These are phyloP conservation scores for Hipparchia sbordonii DNA, from an alignment of 2,888 invertebrate genomes.

Conservation along the genomic window DNA sequence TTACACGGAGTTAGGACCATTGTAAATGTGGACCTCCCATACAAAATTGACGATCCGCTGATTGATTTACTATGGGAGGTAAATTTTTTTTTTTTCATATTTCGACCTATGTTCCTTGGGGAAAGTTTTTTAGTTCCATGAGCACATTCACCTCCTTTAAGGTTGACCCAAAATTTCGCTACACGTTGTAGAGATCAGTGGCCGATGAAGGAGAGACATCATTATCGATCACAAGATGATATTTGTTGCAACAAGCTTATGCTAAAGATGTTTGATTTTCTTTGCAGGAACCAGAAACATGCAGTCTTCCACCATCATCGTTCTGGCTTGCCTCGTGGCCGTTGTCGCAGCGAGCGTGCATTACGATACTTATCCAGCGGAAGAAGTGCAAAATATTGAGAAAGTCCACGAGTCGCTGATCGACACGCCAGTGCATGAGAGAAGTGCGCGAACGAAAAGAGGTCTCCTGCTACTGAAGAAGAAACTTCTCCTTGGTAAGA, in stretches of 20 bases:
- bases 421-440: conserved; percentile 61
- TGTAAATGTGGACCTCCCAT: no score
- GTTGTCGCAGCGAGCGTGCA: conserved; percentile 58
- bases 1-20: no score
- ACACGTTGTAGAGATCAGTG: no score
- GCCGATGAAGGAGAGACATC: neutral
- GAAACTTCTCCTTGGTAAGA: conserved; percentile 72
- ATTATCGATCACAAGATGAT: neutral
- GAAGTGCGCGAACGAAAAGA: conserved; percentile 70
- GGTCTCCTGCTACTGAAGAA: conserved; percentile 71
- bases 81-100: no score
- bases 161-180: no score
- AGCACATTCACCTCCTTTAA: no score
- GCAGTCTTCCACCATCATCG: conserved; percentile 69
- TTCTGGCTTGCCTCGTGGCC: conserved; percentile 68
- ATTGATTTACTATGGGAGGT: no score
- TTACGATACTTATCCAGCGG: conserved; percentile 53
- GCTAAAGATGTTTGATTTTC: neutral
- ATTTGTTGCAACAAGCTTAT: no score
- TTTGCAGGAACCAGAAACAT: conserved; percentile 52
- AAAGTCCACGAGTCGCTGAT: conserved; percentile 54
- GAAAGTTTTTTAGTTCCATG: no score
- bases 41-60: no score
- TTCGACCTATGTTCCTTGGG: no score
- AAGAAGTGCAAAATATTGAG: conserved; percentile 46